phyloP scores from a whole-genome alignment of 2,888 invertebrate genomes.

The Oxystoma pomonae region DNA sequence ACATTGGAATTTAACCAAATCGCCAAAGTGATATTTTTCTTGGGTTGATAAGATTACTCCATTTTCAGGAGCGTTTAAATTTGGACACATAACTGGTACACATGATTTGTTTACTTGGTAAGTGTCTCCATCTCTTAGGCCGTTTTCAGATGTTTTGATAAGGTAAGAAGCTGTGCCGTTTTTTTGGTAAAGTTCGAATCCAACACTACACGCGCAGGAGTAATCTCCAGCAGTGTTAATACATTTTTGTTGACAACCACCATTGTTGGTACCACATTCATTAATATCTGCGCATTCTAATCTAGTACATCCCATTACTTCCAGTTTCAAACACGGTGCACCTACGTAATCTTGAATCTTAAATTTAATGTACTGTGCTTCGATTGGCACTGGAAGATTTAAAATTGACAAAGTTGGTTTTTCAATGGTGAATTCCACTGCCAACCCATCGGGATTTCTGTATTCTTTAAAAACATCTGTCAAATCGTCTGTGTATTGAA shows the following conservation, averaged over 20 bases:
- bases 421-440: slow-evolving; percentile 85
- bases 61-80: slow-evolving; percentile 73
- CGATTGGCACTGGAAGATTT: slow-evolving; percentile 86
- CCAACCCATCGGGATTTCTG: slow-evolving; percentile 87
- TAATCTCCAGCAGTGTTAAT: slow-evolving; percentile 85
- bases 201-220: slow-evolving; percentile 85
- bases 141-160: slow-evolving; percentile 78
- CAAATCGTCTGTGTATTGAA: slow-evolving; percentile 83
- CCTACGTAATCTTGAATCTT: slow-evolving; percentile 83
- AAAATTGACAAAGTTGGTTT: slow-evolving; percentile 88
- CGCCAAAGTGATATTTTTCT: slow-evolving; percentile 82
- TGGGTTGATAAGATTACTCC: slow-evolving; percentile 79
- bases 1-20: slow-evolving; percentile 87
- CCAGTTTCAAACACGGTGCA: slow-evolving; percentile 84
- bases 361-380: slow-evolving; percentile 83
- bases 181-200: slow-evolving; percentile 80
- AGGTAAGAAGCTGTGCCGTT: slow-evolving; percentile 88
- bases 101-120: slow-evolving; percentile 90
- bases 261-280: slow-evolving; percentile 81
- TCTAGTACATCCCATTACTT: slow-evolving; percentile 89
- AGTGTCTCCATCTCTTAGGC: slow-evolving; percentile 82
- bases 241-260: slow-evolving; percentile 92
- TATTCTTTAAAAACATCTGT: slow-evolving; percentile 89
- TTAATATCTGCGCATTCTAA: slow-evolving; percentile 86
- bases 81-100: slow-evolving; percentile 87